Evolutionary conservation across 2,797 vertebrate species (phyloP).

Genomic region (Ambastaia sidthimunki): DNA sequence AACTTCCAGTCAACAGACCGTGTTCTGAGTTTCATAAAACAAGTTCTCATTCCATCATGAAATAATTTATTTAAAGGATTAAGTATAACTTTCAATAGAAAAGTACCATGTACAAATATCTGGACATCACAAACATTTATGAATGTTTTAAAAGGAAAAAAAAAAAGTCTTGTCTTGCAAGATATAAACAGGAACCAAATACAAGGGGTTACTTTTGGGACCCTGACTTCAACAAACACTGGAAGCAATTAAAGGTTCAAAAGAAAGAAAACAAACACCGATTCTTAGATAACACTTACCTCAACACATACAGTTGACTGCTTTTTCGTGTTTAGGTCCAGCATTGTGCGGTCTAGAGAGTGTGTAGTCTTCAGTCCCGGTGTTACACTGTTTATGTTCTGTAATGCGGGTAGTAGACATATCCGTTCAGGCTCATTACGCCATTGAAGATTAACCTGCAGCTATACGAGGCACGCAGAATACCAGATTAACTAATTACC

Average conservation of each 20-base stretch:
- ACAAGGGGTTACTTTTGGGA: no score
- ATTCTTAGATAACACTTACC: slow-evolving; percentile 59
- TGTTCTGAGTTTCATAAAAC: no score
- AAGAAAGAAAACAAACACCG: slow-evolving; percentile 3
- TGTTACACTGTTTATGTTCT: slow-evolving; percentile 51
- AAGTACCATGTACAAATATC: not conserved
- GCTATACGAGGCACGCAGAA: slow-evolving; percentile 65
- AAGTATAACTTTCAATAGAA: not conserved
- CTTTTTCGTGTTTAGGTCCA: slow-evolving; percentile 58
- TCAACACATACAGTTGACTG: slow-evolving; percentile 59
- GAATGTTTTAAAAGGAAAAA: not conserved
- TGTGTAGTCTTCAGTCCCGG: slow-evolving; percentile 40
- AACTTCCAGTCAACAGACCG: no score
- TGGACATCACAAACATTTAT: not conserved
- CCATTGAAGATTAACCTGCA: slow-evolving; percentile 75
- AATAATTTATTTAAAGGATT: not conserved
- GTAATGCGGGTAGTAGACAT: slow-evolving; percentile 68
- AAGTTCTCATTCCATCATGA: no score
- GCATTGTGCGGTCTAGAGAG: slow-evolving; percentile 58
- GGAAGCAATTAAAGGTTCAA: not conserved
- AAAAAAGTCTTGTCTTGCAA: no score
- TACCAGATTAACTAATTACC: slow-evolving; percentile 77
- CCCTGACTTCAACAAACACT: not conserved
- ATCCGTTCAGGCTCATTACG: slow-evolving; percentile 71
- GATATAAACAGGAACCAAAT: no score